Percentiles rank a stretch among this genome's conserved stretches.
phyloP scores from a whole-genome alignment of 2,113 vertebrate species.

The Brachyhypopomus occidentalis region DNA sequence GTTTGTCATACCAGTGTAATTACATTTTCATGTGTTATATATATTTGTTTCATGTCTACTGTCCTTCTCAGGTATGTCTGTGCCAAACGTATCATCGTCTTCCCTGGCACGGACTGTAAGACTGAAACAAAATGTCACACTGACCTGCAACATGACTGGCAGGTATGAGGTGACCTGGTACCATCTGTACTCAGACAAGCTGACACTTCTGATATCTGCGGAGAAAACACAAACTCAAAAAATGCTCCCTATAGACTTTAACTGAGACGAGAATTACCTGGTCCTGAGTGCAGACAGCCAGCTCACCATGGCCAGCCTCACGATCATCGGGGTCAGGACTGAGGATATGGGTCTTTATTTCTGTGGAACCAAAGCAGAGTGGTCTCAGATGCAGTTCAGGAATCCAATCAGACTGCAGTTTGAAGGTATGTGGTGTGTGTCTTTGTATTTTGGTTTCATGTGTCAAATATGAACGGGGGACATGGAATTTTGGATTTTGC shows the following conservation, averaged over 20 bases:
- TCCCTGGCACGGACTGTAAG: not conserved
- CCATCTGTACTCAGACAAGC: not conserved
- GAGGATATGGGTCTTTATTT: conserved; percentile 9
- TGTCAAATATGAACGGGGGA: no score
- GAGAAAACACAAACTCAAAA: not conserved
- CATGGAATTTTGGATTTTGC: not conserved
- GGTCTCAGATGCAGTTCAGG: not conserved
- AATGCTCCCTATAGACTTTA: not conserved
- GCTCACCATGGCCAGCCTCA: not conserved
- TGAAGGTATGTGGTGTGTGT: not conserved
- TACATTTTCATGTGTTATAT: no score
- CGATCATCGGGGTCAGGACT: not conserved
- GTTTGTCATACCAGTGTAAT: no score
- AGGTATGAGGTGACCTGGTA: not conserved
- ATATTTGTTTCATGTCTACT: no score
- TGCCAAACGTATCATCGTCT: no score
- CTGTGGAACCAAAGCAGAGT: not conserved
- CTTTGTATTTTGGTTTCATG: not conserved
- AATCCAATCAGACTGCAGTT: not conserved
- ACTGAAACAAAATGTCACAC: not conserved
- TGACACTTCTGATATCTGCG: not conserved
- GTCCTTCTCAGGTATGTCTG: no score
- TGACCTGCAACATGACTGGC: not conserved
- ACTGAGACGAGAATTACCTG: not conserved
- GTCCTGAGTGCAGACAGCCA: not conserved